phyloP scores from a whole-genome alignment of 2,888 invertebrate genomes.

The Acleris literana region DNA sequence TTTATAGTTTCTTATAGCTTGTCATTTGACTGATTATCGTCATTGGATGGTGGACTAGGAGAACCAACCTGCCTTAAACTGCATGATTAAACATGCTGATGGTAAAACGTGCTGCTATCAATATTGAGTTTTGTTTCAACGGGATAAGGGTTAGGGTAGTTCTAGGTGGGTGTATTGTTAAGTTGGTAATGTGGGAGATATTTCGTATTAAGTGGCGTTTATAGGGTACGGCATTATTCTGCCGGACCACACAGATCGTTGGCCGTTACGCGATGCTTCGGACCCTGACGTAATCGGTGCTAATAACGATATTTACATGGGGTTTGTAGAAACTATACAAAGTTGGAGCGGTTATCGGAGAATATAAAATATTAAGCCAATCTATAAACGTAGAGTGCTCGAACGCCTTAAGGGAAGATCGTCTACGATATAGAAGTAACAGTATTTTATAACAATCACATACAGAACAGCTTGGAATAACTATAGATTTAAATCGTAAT shows the following conservation, averaged over 20 bases:
- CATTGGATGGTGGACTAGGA: constrained; percentile 41
- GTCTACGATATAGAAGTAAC: too few relatives aligned
- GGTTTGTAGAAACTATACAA: constrained; percentile 12
- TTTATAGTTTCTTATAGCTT: constrained; percentile 50
- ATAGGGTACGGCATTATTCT: constrained; percentile 41
- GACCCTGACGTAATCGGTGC: constrained; percentile 28
- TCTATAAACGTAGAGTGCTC: too few relatives aligned
- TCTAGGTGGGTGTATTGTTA: constrained; percentile 6
- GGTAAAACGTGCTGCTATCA: background rate
- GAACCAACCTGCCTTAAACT: constrained; percentile 40
- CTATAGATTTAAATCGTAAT: too few relatives aligned
- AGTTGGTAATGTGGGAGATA: constrained; percentile 34
- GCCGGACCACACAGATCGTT: constrained; percentile 46
- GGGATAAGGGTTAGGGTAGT: constrained; percentile 3
- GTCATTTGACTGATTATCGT: constrained; percentile 57
- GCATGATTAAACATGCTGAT: background rate
- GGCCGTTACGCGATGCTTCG: constrained; percentile 27
- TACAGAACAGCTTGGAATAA: too few relatives aligned
- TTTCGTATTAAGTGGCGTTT: constrained; percentile 45
- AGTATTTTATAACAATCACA: too few relatives aligned
- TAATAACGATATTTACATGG: constrained; percentile 36
- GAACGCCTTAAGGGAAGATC: too few relatives aligned
- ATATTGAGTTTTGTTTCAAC: constrained; percentile 5
- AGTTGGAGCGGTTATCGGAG: background rate
- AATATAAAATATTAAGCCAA: background rate